Base-by-base conservation (phyloP, 2,888 invertebrate genomes). In the Drosophila testacea region DNA sequence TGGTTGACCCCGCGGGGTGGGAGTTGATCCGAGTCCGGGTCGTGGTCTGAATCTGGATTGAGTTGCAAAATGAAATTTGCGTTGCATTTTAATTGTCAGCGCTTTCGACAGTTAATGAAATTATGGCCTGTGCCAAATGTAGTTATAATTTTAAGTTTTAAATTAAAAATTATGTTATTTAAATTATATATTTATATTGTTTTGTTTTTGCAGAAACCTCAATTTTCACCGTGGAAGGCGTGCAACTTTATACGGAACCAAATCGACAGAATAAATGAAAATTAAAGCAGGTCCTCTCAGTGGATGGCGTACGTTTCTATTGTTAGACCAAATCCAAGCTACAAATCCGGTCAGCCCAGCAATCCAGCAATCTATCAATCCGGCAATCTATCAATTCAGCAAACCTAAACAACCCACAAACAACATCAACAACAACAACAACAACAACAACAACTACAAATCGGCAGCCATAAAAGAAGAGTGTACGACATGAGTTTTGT, bases 201-300 rank as follows among this genome's bases (percentile, higher is more conserved):
- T 9, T 54, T 22, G 34, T 4, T 34, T 50, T 95, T 95, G 44
- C 95, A 98, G 98, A 97, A 94, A 95, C 97, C 91, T 98, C 98
- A 90, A 97, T 99, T 94, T 98, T 97, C 94, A 97, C 96, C 90
- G 97, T 98, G 92, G 97, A 98, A 93, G 98, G 98, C 89, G 95
- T 98, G 89, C 95, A 96, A 93, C 93, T 98, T 91, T 95, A 95
- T 92, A 95, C 96, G 62, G 98, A 98, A 93, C 92, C 93, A 60
- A 92, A 93, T 89, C 90, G 93, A 83, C 95, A 95, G 90, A 92
- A 88, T 81, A 93, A 93, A 93, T 93, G 93, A 93, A 93, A 93
- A 91, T 92, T 92, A 92, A 92, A 92, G 92, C 92, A 92, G 83
- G 92, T 92, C 88, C 90, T 92, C 80, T 92, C 92, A 77, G 90